Base-by-base conservation (phyloP, 1,140 invertebrate genomes). In the Portunus trituberculatus region DNA sequence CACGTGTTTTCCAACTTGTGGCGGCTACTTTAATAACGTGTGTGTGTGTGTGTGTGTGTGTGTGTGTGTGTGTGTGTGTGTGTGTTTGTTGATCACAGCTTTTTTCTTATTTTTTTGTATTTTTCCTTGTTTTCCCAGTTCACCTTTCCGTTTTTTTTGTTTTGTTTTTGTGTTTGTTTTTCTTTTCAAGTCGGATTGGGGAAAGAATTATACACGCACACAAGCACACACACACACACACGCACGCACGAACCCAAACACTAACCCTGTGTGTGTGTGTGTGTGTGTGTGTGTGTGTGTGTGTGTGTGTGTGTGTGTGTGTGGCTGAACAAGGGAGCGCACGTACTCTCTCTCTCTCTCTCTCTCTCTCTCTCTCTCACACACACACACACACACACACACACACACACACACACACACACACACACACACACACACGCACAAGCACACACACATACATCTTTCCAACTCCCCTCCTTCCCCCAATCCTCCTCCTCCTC, bases 301-400 rank as follows among this genome's bases (percentile, higher is more conserved):
- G 52, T 59, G 52, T 59, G 52, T 59, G 52, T 59, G 52, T 59
- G 52, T 59, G 52, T 59, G 52, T 59, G 52, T 59, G 52, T 59
- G 52, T 59, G 52, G 3, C 3, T 59, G 52, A 4, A 10, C n/a
- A n/a, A n/a, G n/a, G n/a, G n/a, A n/a, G n/a, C n/a, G n/a, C n/a
- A n/a, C n/a, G n/a, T n/a, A n/a, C n/a, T n/a, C n/a, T n/a, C n/a
- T n/a, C n/a, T n/a, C n/a, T n/a, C n/a, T n/a, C n/a, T n/a, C n/a
- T n/a, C n/a, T n/a, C n/a, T n/a, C n/a, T n/a, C n/a, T n/a, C n/a
- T n/a, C n/a, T n/a, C 87, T 32, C 87, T 32, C 87, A 89, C 87
- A 89, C 87, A 89, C 87, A 89, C 87, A 89, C 87, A 39, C 2
- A 89, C 87, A 89, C 87, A 89, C 87, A 91, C 39, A 91, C 90